A percentile compares a stretch with the other conserved stretches of the same genome.
Evolutionary conservation across 1,140 invertebrate genomes (phyloP).

Genomic region (Bombyx mori): ASM3026992v2 NC_085123.1:10988501-10989000

Average conservation of each 20-base stretch:
- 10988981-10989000: slow-evolving; percentile 16
- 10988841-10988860: slow-evolving; percentile 60
- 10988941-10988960: slow-evolving; percentile 43
- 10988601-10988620: slow-evolving; percentile 35
- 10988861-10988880: slow-evolving; percentile 47
- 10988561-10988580: slow-evolving; percentile 21
- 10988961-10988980: slow-evolving; percentile 40
- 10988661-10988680: slow-evolving; percentile 14
- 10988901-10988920: slow-evolving; percentile 23
- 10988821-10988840: slow-evolving; percentile 67
- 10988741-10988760: too few relatives aligned
- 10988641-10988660: slow-evolving; percentile 10
- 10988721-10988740: too few relatives aligned
- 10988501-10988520: slow-evolving; percentile 12
- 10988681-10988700: slow-evolving; percentile 3
- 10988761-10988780: too few relatives aligned
- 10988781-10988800: slow-evolving; percentile 45
- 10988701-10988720: background rate
- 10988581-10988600: too few relatives aligned
- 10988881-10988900: slow-evolving; percentile 20
- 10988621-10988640: slow-evolving; percentile 27
- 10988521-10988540: slow-evolving; percentile 40
- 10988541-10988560: slow-evolving; percentile 57
- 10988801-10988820: slow-evolving; percentile 27
- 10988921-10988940: slow-evolving; percentile 35